Percentiles rank a stretch among this genome's conserved stretches.
Evolutionary conservation across 2,797 vertebrate species (phyloP).

Genomic region (Mionectes olivaceus): DNA sequence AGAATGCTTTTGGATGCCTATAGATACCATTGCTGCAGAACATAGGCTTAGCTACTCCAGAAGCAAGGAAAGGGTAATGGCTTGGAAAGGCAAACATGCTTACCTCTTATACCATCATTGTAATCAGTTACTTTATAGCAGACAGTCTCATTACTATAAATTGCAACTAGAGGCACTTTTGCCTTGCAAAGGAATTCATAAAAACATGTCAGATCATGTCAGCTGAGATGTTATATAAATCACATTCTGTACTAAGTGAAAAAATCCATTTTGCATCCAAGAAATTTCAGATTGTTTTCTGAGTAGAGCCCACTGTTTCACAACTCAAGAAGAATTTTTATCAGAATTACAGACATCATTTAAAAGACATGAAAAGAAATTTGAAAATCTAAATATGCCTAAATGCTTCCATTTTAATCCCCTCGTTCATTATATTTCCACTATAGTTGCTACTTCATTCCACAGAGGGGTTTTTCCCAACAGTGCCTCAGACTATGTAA

Average conservation of each 20-base stretch:
- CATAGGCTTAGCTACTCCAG: neutral
- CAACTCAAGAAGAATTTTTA: slow-evolving; percentile 27
- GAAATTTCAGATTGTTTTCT: slow-evolving; percentile 45
- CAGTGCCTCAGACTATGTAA: neutral
- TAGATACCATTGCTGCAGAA: neutral
- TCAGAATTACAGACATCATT: slow-evolving; percentile 4
- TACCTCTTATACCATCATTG: slow-evolving; percentile 32
- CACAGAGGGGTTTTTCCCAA: slow-evolving; percentile 9
- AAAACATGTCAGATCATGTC: slow-evolving; percentile 71
- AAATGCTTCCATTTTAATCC: slow-evolving; percentile 35
- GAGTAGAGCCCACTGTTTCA: slow-evolving; percentile 30
- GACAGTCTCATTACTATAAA: slow-evolving; percentile 70
- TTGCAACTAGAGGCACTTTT: slow-evolving; percentile 66
- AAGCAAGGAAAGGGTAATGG: slow-evolving; percentile 5
- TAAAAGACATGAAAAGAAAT: slow-evolving; percentile 15
- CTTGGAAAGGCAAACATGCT: slow-evolving; percentile 36
- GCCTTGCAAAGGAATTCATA: slow-evolving; percentile 64
- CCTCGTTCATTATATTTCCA: neutral
- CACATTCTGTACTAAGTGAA: slow-evolving; percentile 49
- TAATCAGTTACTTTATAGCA: slow-evolving; percentile 57
- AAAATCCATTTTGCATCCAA: slow-evolving; percentile 58
- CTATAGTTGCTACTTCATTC: neutral
- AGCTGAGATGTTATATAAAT: slow-evolving; percentile 64
- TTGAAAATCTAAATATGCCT: slow-evolving; percentile 31
- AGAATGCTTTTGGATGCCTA: neutral